Base-by-base conservation (phyloP, 2,797 vertebrate species). In the Eospalax fontanierii region DNA sequence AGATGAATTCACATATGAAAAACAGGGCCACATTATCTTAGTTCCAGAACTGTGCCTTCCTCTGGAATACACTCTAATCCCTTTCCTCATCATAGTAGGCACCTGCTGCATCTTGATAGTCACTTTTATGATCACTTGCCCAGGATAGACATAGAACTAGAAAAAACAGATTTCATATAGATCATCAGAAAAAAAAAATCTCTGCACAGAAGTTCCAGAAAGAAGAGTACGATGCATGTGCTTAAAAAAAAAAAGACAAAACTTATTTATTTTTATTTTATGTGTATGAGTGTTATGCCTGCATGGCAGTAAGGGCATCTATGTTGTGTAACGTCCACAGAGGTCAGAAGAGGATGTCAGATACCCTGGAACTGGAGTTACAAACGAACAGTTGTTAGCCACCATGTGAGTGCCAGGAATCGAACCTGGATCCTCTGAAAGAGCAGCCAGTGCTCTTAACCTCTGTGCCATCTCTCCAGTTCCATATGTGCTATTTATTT, bases 81-180 rank as follows among this genome's bases (percentile, higher is more conserved):
- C 99, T 66, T 99, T 99, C 97, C 98, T 99, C 96, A 99, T 99
- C 98, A 99, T 99, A 73, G 99, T 99, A 82, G 99, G 99, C 96
- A 99, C 99, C 98, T 99, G 99, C 98, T 99, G 99, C 97, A 99
- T 99, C 98, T 99, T 99, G 92, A 99, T 99, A n/a, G 99, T 99
- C 93, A 99, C 99, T 95, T 99, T 99, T 97, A 99, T 99, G 99
- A 99, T 99, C 95, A 99, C 99, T 99, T 40, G 99, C 99, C 89
- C 99, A 99, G 97, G 99, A 99, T 96, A 98, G 99, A 87, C 99
- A 99, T 97, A 98, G 99, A 97, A 99, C 99, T 97, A 99, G 99
- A 97, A 99, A 99, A 97, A 99, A 99, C 96, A 99, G 99, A 66
- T 98, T 99, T 94, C 99, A 99, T 97, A 99, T 99, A 98, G 99